Evolutionary conservation across 2,113 vertebrate species (phyloP).

Genomic region (Todiramphus saurophagus): DNA sequence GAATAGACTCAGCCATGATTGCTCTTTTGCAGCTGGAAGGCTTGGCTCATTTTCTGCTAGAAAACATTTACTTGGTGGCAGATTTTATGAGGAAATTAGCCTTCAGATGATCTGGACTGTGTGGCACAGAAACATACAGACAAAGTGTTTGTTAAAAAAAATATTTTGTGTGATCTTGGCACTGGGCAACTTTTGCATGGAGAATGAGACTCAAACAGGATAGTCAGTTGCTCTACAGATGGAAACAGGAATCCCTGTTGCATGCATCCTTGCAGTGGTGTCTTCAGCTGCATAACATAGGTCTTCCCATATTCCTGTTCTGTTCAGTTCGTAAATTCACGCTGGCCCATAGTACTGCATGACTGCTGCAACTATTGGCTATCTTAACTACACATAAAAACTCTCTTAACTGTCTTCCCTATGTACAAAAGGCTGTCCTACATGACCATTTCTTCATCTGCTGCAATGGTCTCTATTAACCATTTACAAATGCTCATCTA

Average conservation of each 20-base stretch:
- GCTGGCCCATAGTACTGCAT: background rate
- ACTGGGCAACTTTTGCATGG: background rate
- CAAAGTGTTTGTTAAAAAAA: background rate
- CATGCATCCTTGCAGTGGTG: background rate
- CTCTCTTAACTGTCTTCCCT: background rate
- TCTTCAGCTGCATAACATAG: background rate
- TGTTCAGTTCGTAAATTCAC: background rate
- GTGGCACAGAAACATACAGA: background rate
- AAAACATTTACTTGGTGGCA: background rate
- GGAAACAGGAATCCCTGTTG: background rate
- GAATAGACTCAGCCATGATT: background rate
- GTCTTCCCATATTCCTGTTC: background rate
- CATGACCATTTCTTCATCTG: background rate
- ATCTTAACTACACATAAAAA: background rate
- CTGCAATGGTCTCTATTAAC: background rate
- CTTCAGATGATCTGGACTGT: background rate
- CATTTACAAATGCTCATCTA: background rate
- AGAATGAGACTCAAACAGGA: background rate
- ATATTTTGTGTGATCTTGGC: background rate
- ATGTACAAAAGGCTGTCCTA: background rate
- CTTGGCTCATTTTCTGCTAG: slow-evolving; percentile 6
- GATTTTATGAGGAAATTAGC: slow-evolving; percentile 38
- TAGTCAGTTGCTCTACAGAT: background rate
- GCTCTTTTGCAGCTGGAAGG: slow-evolving; percentile 6
- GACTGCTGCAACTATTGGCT: background rate